These are phyloP conservation scores for Paradisaea rubra DNA, from an alignment of 2,113 vertebrate species.

Conservation along the genomic window DNA sequence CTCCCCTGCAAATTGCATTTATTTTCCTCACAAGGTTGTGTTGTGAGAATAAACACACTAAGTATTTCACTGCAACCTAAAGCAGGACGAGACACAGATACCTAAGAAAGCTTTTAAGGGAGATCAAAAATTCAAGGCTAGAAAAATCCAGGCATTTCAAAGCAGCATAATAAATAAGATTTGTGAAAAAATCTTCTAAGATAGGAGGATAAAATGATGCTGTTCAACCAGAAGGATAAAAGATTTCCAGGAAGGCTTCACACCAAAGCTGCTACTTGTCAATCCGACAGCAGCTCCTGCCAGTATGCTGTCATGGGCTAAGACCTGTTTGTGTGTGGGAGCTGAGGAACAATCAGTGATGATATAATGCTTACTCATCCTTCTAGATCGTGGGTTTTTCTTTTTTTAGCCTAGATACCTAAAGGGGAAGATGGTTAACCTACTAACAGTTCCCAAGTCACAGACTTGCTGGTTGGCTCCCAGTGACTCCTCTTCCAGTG, in stretches of 20 bases:
- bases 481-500: not conserved
- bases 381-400: not conserved
- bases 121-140: not conserved
- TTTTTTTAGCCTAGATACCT: not conserved
- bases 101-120: not conserved
- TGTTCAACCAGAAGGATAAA: not conserved
- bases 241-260: conserved; percentile 5
- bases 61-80: not conserved
- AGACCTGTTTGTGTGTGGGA: conserved; percentile 22
- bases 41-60: not conserved
- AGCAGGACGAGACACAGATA: not conserved
- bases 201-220: not conserved
- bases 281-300: not conserved
- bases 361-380: conserved; percentile 28
- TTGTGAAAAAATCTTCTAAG: not conserved
- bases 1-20: not conserved
- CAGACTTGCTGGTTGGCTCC: not conserved
- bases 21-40: not conserved
- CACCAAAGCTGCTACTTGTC: not conserved
- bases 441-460: not conserved
- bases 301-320: not conserved
- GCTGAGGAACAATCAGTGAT: conserved; percentile 2
- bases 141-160: not conserved
- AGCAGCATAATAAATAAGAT: not conserved
- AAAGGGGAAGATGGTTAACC: not conserved